Evolutionary conservation across 2,113 vertebrate species (phyloP).

Genomic region (Cercocebus atys): DNA sequence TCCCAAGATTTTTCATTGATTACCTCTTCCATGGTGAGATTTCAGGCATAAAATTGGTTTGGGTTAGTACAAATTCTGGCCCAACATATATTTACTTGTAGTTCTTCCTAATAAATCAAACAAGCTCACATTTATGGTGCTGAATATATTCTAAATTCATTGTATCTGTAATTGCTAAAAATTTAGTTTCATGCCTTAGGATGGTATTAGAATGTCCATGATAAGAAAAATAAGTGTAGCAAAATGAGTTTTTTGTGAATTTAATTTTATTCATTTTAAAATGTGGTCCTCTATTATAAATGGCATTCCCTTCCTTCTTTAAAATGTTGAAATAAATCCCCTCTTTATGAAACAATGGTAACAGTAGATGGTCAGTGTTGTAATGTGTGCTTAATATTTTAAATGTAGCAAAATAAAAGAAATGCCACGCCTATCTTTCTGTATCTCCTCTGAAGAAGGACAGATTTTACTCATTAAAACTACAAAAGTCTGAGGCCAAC

Average conservation of each 20-base stretch:
- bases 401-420: not conserved
- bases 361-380: not conserved
- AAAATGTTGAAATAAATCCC: constrained; percentile 31
- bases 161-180: not conserved
- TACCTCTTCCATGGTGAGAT: not conserved
- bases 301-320: not conserved
- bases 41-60: not conserved
- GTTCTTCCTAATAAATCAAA: constrained; percentile 11
- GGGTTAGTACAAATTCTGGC: not conserved
- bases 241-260: not conserved
- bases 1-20: not conserved
- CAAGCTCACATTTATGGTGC: not conserved
- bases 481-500: not conserved
- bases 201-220: not conserved
- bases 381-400: not conserved
- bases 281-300: not conserved
- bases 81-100: not conserved
- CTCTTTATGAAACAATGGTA: not conserved
- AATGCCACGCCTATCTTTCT: not conserved
- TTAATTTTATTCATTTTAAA: constrained; percentile 46
- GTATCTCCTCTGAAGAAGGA: not conserved
- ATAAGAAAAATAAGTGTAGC: not conserved
- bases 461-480: not conserved
- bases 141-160: not conserved
- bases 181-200: not conserved